These are phyloP conservation scores for Taurulus bubalis DNA, from an alignment of 2,113 vertebrate genomes.

Conservation along the genomic window DNA sequence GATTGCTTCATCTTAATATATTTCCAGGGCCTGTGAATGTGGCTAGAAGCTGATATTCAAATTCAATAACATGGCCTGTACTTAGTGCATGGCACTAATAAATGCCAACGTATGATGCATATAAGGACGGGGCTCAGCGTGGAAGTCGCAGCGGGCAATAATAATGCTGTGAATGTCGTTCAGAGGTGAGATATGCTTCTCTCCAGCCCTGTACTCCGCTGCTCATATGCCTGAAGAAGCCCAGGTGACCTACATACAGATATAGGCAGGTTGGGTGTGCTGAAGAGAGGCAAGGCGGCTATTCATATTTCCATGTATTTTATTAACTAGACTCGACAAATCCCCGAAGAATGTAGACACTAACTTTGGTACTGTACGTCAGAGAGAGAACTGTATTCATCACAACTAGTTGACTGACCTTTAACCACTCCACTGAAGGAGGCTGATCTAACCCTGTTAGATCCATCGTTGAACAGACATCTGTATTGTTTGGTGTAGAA, in stretches of 20 bases:
- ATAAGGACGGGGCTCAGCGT: slow-evolving; percentile 90
- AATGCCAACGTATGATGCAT: slow-evolving; percentile 98
- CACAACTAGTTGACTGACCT: slow-evolving; percentile 37
- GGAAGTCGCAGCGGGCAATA: slow-evolving; percentile 89
- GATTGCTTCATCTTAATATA: slow-evolving; percentile 99
- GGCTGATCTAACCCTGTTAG: slow-evolving; percentile 4
- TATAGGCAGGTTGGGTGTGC: slow-evolving; percentile 29
- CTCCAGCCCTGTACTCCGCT: slow-evolving; percentile 41
- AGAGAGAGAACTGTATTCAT: slow-evolving; percentile 43
- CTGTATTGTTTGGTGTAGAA: neutral
- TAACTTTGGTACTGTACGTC: slow-evolving; percentile 29
- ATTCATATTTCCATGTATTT: slow-evolving; percentile 67
- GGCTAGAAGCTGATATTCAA: slow-evolving; percentile 99
- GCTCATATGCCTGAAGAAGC: slow-evolving; percentile 63
- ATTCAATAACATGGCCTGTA: slow-evolving; percentile 99
- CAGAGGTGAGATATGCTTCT: slow-evolving; percentile 58
- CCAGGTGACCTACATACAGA: slow-evolving; percentile 69
- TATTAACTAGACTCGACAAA: slow-evolving; percentile 69
- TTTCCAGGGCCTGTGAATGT: slow-evolving; percentile 92
- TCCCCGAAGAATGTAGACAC: slow-evolving; percentile 52
- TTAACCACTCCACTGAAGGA: slow-evolving; percentile 25
- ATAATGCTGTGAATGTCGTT: slow-evolving; percentile 87
- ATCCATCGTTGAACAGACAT: slow-evolving; percentile 18
- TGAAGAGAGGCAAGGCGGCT: slow-evolving; percentile 41
- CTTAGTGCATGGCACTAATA: slow-evolving; percentile 98